These are phyloP conservation scores for Cyclophora albipunctata DNA, from an alignment of 2,888 invertebrate species.

Conservation along the genomic window DNA sequence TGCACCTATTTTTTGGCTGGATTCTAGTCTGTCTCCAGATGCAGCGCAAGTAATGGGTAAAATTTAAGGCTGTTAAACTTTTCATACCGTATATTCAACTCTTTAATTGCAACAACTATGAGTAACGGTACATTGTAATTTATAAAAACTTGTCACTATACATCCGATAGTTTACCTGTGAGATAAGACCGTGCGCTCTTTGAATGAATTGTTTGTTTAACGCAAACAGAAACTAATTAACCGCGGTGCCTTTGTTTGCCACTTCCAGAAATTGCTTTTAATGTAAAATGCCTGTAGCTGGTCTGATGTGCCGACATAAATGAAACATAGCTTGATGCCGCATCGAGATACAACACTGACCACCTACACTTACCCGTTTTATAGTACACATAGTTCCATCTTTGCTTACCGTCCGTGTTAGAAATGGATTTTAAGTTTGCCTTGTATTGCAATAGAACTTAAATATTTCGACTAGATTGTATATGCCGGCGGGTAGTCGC, in stretches of 20 bases:
- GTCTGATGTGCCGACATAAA: neutral
- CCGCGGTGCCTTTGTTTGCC: conserved; percentile 55
- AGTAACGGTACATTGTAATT: too few species aligned
- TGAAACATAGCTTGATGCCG: neutral
- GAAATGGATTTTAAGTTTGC: too few species aligned
- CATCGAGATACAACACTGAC: neutral
- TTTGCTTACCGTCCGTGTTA: too few species aligned
- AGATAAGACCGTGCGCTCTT: conserved; percentile 31
- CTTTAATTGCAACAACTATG: too few species aligned
- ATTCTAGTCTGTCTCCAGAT: too few species aligned
- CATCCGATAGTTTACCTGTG: conserved; percentile 11
- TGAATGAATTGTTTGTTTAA: conserved; percentile 48
- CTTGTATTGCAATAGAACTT: neutral
- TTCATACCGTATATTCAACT: too few species aligned
- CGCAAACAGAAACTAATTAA: conserved; percentile 60
- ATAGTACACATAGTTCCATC: too few species aligned
- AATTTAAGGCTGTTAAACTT: too few species aligned
- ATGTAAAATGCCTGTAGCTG: conserved; percentile 31
- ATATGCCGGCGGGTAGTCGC: too few species aligned
- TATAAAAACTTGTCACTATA: conserved; percentile 12
- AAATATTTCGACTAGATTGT: too few species aligned
- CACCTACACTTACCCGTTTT: neutral
- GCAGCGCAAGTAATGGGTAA: too few species aligned
- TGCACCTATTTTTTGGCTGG: too few species aligned
- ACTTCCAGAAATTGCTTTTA: conserved; percentile 53